Evolutionary conservation across 1,140 invertebrate genomes (phyloP).

Genomic region (Polyergus mexicanus): DNA sequence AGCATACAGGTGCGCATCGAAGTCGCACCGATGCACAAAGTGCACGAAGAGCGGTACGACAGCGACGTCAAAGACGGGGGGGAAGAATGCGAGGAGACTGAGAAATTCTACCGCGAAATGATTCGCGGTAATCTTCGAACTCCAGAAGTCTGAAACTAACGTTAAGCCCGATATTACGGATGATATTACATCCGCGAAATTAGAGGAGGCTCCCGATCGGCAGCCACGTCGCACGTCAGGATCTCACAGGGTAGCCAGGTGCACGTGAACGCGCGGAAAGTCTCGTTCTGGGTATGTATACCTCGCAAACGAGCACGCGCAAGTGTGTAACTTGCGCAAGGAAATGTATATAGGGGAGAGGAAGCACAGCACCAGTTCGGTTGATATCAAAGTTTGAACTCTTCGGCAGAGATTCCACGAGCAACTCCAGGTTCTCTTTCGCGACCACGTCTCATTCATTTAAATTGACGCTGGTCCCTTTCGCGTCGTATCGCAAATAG

Average conservation of each 20-base stretch:
- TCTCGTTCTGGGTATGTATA: constrained; percentile 20
- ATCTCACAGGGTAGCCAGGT: constrained; percentile 55
- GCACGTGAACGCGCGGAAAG: constrained; percentile 42
- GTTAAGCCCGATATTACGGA: constrained; percentile 63
- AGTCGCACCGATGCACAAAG: constrained; percentile 42
- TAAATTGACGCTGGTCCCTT: not conserved
- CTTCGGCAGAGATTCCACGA: constrained; percentile 31
- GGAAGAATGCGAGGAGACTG: not conserved
- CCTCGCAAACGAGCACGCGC: not conserved
- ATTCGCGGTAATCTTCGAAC: constrained; percentile 63
- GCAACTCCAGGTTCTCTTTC: not conserved
- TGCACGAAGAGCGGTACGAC: constrained; percentile 18
- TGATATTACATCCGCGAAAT: constrained; percentile 65
- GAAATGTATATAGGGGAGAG: not conserved
- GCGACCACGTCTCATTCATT: constrained; percentile 3
- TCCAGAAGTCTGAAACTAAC: constrained; percentile 49
- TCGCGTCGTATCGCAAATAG: not conserved
- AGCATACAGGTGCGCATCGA: constrained; percentile 17
- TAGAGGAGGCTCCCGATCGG: constrained; percentile 47
- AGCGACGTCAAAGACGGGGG: constrained; percentile 48
- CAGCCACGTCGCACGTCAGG: constrained; percentile 33
- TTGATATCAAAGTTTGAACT: constrained; percentile 53
- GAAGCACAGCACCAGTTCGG: constrained; percentile 15
- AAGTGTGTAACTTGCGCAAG: constrained; percentile 32
- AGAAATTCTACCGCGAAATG: constrained; percentile 56